These are phyloP conservation scores for Seira musarum DNA, from an alignment of 2,888 invertebrate species.

Conservation along the genomic window DNA sequence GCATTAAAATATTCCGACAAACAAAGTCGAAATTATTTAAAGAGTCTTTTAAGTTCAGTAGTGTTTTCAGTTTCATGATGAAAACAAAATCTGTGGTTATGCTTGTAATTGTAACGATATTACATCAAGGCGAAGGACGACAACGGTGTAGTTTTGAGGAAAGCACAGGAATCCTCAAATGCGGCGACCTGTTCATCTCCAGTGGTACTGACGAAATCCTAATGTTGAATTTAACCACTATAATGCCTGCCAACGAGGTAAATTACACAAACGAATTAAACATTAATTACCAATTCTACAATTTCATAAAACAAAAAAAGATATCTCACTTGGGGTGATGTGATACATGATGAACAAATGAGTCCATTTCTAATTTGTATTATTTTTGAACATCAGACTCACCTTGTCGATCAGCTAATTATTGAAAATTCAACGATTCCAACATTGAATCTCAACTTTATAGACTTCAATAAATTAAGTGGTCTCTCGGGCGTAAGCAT, in stretches of 20 bases:
- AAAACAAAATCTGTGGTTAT: too few relatives aligned
- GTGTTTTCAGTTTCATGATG: too few relatives aligned
- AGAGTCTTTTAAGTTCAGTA: too few relatives aligned
- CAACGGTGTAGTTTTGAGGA: neutral
- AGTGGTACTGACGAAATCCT: neutral
- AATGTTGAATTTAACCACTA: neutral
- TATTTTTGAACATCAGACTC: conserved; percentile 6
- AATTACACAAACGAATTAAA: neutral
- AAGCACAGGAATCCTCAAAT: neutral
- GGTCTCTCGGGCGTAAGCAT: conserved; percentile 22
- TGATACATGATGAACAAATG: neutral
- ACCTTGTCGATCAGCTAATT: neutral
- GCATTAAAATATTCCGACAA: too few relatives aligned
- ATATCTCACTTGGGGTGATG: neutral
- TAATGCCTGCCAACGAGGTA: neutral
- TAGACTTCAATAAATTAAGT: conserved; percentile 8
- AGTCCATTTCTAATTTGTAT: neutral
- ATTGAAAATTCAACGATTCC: conserved; percentile 28
- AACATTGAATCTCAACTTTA: conserved; percentile 24
- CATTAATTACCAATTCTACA: too few relatives aligned
- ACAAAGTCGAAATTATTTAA: too few relatives aligned
- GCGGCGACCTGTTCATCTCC: neutral
- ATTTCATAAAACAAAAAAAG: too few relatives aligned
- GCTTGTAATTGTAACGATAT: too few relatives aligned
- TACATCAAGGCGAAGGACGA: too few relatives aligned